Evolutionary conservation across 2,888 invertebrate species (phyloP), one percentile per base, ranked within the genome.

Genomic region (Sympetrum striolatum): DNA sequence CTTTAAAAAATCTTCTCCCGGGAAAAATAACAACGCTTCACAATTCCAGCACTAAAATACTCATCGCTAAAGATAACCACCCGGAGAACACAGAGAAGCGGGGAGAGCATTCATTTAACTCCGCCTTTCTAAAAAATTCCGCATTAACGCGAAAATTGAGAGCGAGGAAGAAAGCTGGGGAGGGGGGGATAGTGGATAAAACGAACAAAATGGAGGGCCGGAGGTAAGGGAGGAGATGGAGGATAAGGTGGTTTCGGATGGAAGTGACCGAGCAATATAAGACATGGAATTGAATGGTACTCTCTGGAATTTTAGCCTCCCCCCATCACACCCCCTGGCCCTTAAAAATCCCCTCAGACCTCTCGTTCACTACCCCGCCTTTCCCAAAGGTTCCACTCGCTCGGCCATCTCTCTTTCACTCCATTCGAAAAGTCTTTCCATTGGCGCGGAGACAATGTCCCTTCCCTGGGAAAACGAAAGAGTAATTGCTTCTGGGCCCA

Each of bases 391-490:
- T 53, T 58, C 82, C 58, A 44, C 39, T 39, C 39, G 6, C 82
- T 18, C 82, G 82, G 31, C 82, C 82, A 82, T 82, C 58, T 53
- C 82, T 82, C 82, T 82, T 60, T 60, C 35, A 82, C 82, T 82
- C 86, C 37, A 64, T 86, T 86, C 86, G 53, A 86, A 86, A 86
- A 86, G 86, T 31, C 86, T 86, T 86, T 86, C 86, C 86, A 86
- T 86, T 53, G 82, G 82, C n/a, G 82, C 18, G 86, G 86, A 86
- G 86, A 86, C 86, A 86, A 86, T 86, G 86, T 86, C 86, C 86
- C 15, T 64, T 86, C 86, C 0, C 82, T 82, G 82, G 82, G 82
- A 82, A 82, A 82, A 37, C 86, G 86, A 86, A 86, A 86, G 86
- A 86, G 86, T 86, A 86, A 86, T 86, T 86, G 86, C 86, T 64